A percentile compares a stretch with the other conserved stretches of the same genome.
phyloP scores from a whole-genome alignment of 64 coral and sea anemone genomes.

The Pocillopora damicornis region DNA sequence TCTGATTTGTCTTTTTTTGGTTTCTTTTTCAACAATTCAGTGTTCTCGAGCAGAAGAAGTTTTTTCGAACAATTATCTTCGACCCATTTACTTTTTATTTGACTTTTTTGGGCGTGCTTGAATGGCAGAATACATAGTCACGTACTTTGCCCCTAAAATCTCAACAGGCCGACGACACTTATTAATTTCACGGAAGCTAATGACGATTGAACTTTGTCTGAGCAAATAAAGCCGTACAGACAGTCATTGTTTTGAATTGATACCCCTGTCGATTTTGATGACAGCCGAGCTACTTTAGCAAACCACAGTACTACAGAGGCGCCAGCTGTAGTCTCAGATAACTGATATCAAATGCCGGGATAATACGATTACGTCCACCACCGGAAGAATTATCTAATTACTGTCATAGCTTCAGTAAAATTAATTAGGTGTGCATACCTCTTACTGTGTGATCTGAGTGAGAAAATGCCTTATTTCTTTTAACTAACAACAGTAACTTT shows the following conservation, averaged over 20 bases:
- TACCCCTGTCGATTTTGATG: slow-evolving; percentile 4
- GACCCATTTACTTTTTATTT: neutral
- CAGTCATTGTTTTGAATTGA: neutral
- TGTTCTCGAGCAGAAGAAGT: too few species aligned
- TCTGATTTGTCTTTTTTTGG: too few species aligned
- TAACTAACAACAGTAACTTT: slow-evolving; percentile 6
- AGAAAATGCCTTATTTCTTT: neutral
- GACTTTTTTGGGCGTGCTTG: too few species aligned
- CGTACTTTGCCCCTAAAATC: neutral
- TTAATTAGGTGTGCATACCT: slow-evolving; percentile 64
- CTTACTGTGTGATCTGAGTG: slow-evolving; percentile 14
- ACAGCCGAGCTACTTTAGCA: slow-evolving; percentile 17
- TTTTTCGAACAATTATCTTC: too few species aligned
- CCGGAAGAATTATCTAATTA: slow-evolving; percentile 85
- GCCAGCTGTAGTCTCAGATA: slow-evolving; percentile 70
- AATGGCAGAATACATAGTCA: neutral
- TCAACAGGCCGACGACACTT: slow-evolving; percentile 67
- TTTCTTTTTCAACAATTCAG: too few species aligned
- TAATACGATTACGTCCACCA: slow-evolving; percentile 62
- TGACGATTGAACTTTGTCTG: slow-evolving; percentile 28
- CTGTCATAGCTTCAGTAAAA: slow-evolving; percentile 60
- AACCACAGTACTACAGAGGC: slow-evolving; percentile 22
- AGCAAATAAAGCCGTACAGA: slow-evolving; percentile 17
- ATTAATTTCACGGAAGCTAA: slow-evolving; percentile 57
- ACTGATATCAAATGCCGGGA: slow-evolving; percentile 30